Evolutionary conservation across 2,797 vertebrate species (phyloP), one percentile per base, ranked within the genome.

Genomic region (Eutrigla gurnardus): DNA sequence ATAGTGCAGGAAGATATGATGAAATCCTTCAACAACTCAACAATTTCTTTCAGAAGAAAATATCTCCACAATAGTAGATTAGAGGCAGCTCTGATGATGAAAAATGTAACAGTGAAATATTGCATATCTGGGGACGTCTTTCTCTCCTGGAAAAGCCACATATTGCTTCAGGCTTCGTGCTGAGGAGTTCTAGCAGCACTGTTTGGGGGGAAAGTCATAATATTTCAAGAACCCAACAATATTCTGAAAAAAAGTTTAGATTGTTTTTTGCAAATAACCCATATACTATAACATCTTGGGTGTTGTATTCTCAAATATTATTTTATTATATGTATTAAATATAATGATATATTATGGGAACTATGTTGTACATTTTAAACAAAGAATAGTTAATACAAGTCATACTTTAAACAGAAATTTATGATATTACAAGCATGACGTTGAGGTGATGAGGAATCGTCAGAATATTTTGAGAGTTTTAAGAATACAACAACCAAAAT

Each of bases 121-220:
- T 92, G 91, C 90, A 90, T 91, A 92, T 89, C 68, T 79, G 42
- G 73, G 42, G 52, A 54, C 36, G 39, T 67, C 12, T 5, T 35
- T 53, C 69, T 70, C 55, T 66, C 65, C 65, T 8, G n/a, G 40
- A 47, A 61, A 59, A 57, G 73, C 52, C 69, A 72, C 54, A 14
- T 89, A 88, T 89, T 87, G 81, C 80, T 89, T 54, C 25, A 17
- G 18, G 17, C 49, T 76, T 55, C 46, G 71, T 62, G 65, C 77
- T 39, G 76, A 39, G 14, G 54, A 72, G 17, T 3, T 46, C 33
- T 1, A 43, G 57, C 17, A 70, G 25, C 69, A 54, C 58, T 53
- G 59, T 10, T 1, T 6, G 3, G 46, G 8, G 25, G 45, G 13
- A 7, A 53, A 33, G 52, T 53, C 52, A 53, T 6, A 52, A 32